Conservation (phyloP, 1,140 invertebrate genomes). For the Tachypleus tridentatus region DNA sequence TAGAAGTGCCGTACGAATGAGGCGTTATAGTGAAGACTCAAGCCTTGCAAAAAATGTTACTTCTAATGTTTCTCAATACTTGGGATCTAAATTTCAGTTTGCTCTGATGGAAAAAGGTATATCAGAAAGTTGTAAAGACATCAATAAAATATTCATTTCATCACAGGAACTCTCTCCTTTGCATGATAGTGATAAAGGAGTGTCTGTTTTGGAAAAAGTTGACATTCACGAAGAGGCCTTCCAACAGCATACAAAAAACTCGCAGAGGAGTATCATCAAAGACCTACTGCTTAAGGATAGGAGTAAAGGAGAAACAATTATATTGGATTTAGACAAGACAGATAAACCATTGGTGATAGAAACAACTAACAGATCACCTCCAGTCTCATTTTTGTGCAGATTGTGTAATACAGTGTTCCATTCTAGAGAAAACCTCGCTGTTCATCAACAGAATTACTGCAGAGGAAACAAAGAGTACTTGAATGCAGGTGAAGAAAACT, state of each 20-base stretch:
- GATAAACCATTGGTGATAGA: no score
- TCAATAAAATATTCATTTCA: not conserved
- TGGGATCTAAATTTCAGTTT: conserved; percentile 18
- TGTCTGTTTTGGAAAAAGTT: no score
- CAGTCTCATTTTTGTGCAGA: no score
- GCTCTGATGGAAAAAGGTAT: conserved; percentile 14
- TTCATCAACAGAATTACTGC: conserved; percentile 55
- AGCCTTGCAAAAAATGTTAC: not conserved
- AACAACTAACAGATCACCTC: no score
- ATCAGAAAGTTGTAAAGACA: not conserved
- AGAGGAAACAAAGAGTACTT: conserved; percentile 34
- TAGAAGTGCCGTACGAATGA: not conserved
- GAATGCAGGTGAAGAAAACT: not conserved
- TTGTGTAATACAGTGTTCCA: conserved; percentile 49
- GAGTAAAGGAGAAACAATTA: conserved; percentile 24
- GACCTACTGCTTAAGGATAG: conserved; percentile 61
- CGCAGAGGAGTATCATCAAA: conserved; percentile 66
- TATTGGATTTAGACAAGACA: no score
- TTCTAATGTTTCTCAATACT: not conserved
- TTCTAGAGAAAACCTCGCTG: conserved; percentile 52
- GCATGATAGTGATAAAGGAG: not conserved
- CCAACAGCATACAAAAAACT: conserved; percentile 33
- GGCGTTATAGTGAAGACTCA: conserved; percentile 10
- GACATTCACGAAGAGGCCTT: no score
- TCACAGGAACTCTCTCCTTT: not conserved